These are phyloP conservation scores for Aviceda subcristata DNA, from an alignment of 2,113 vertebrate genomes.

Conservation along the genomic window DNA sequence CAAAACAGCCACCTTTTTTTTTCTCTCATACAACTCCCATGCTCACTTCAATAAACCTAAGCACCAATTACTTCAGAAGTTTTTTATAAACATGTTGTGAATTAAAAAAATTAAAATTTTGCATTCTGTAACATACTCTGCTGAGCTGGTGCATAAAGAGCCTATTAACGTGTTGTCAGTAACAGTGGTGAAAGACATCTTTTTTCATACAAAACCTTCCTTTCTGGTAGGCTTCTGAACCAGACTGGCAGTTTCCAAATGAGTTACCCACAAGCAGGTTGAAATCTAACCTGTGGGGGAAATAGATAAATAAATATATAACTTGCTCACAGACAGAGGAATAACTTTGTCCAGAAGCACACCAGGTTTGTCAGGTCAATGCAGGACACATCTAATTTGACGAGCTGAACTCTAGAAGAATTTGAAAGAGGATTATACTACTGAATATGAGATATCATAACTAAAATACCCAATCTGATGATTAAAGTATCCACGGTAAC, in stretches of 20 bases:
- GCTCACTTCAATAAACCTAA: background rate
- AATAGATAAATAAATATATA: background rate
- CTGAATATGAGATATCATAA: slow-evolving; percentile 39
- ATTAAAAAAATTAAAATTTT: background rate
- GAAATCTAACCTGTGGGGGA: background rate
- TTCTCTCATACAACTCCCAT: background rate
- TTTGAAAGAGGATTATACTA: slow-evolving; percentile 48
- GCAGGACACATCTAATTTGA: background rate
- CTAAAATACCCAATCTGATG: slow-evolving; percentile 58
- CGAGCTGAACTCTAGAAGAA: background rate
- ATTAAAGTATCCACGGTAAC: slow-evolving; percentile 46
- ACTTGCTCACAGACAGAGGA: background rate
- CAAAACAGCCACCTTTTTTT: background rate
- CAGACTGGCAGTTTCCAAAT: background rate
- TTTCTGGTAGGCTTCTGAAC: background rate
- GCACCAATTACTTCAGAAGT: background rate
- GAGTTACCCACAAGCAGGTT: background rate
- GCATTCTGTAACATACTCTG: background rate
- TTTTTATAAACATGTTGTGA: background rate
- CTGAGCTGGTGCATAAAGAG: background rate
- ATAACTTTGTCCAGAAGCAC: background rate
- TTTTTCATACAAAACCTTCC: background rate
- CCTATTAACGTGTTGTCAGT: background rate
- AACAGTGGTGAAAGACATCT: background rate
- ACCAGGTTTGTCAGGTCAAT: background rate